A percentile compares a stretch with the other conserved stretches of the same genome.
phyloP scores from a whole-genome alignment of 2,797 vertebrate genomes.

The Squalus acanthias region DNA sequence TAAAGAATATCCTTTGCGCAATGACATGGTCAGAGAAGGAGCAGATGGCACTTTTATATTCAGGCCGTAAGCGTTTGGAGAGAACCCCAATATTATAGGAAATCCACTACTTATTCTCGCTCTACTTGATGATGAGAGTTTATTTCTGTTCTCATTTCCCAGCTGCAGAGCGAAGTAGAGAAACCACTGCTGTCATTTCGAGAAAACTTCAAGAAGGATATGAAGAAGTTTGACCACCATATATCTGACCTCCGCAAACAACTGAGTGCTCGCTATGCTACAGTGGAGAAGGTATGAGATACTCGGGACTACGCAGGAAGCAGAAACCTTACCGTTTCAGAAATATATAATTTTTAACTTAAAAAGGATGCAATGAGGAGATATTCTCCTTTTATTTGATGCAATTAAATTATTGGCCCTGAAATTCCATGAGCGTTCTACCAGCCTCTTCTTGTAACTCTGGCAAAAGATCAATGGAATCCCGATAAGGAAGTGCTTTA shows the following conservation, averaged over 20 bases:
- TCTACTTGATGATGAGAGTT: background rate
- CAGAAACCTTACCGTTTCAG: background rate
- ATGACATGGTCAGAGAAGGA: background rate
- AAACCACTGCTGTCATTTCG: slow-evolving; percentile 87
- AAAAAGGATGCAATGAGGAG: background rate
- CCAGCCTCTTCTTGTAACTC: background rate
- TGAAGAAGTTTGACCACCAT: slow-evolving; percentile 95
- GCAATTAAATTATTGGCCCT: background rate
- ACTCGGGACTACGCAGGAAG: too few relatives aligned
- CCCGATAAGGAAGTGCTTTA: background rate
- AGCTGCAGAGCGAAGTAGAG: slow-evolving; percentile 95
- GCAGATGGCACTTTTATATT: background rate
- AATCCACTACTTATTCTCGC: background rate
- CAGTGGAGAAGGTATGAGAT: slow-evolving; percentile 80
- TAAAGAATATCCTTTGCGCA: background rate
- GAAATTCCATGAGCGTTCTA: background rate
- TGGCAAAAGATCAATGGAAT: background rate
- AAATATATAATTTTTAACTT: background rate
- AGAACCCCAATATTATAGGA: background rate
- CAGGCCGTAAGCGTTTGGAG: background rate
- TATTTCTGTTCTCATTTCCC: slow-evolving; percentile 37
- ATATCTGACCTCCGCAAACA: slow-evolving; percentile 87
- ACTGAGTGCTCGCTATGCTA: slow-evolving; percentile 74
- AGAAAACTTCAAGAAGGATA: slow-evolving; percentile 97
- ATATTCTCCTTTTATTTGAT: background rate